Conservation (phyloP, 2,888 invertebrate species). For the Drosophila recens region DNA sequence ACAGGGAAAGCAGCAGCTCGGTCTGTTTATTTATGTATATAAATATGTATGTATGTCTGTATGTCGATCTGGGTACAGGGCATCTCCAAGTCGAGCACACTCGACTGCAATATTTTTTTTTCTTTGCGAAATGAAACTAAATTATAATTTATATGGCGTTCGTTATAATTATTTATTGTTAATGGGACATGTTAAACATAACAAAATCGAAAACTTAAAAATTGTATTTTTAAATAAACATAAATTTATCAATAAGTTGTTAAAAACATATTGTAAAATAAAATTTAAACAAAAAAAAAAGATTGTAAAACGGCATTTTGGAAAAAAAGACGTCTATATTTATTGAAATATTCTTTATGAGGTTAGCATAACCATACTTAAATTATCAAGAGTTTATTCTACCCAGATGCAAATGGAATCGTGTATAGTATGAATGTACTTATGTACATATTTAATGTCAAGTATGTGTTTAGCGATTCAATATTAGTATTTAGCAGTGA, state of each 20-base stretch:
- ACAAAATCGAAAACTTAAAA: conserved; percentile 10
- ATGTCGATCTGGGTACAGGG: conserved; percentile 8
- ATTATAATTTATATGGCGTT: conserved; percentile 31
- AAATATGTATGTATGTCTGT: not conserved
- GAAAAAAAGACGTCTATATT: conserved; percentile 5
- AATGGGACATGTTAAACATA: conserved; percentile 53
- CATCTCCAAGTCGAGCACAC: conserved; percentile 8
- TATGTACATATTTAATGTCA: conserved; percentile 18
- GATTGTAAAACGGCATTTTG: conserved; percentile 3
- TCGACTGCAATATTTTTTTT: conserved; percentile 22
- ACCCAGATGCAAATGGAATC: not conserved
- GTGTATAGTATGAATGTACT: conserved; percentile 2
- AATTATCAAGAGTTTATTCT: not conserved
- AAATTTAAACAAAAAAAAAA: conserved; percentile 23
- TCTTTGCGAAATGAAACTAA: conserved; percentile 4
- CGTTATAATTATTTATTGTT: conserved; percentile 58
- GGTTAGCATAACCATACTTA: conserved; percentile 5
- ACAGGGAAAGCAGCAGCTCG: not conserved
- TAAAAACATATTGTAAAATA: conserved; percentile 53
- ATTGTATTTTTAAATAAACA: not conserved
- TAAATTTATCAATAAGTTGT: conserved; percentile 39
- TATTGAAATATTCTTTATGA: conserved; percentile 7
- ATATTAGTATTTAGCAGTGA: conserved; percentile 29
- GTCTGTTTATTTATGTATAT: conserved; percentile 11
- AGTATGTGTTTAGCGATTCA: conserved; percentile 24